Percentiles rank a stretch among this genome's conserved stretches.
Evolutionary conservation across 2,113 vertebrate species (phyloP).

Genomic region (Mustela lutreola): DNA sequence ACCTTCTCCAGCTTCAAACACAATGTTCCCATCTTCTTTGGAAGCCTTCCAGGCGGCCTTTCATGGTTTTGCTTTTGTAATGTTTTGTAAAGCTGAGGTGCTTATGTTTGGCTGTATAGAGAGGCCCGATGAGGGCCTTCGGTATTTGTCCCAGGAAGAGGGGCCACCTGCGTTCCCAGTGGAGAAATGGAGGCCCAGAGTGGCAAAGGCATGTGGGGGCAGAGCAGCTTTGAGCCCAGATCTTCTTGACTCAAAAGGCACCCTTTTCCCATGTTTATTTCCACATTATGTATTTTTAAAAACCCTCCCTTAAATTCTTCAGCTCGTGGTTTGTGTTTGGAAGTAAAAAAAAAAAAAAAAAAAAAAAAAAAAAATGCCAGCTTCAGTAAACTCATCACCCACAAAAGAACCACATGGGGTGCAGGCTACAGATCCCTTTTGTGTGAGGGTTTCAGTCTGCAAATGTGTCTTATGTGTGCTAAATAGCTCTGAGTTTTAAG

Average conservation of each 20-base stretch:
- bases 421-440: slow-evolving; percentile 57
- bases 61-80: neutral
- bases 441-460: slow-evolving; percentile 36
- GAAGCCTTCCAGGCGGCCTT: neutral
- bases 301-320: neutral
- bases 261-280: neutral
- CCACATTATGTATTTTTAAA: neutral
- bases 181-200: neutral
- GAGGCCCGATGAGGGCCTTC: neutral
- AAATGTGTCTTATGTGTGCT: slow-evolving; percentile 58
- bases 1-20: neutral
- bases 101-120: neutral
- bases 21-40: neutral
- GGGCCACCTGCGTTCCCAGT: neutral
- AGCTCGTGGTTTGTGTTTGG: neutral
- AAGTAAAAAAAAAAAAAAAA: slow-evolving; percentile 48
- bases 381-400: neutral
- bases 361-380: neutral
- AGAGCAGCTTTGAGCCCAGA: neutral
- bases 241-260: neutral
- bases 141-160: neutral
- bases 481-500: slow-evolving; percentile 42
- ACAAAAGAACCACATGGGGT: slow-evolving; percentile 34
- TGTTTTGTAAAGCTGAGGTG: neutral
- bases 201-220: neutral